Evolutionary conservation across 2,797 vertebrate species (phyloP).

Genomic region (Smutsia temminckii): DNA sequence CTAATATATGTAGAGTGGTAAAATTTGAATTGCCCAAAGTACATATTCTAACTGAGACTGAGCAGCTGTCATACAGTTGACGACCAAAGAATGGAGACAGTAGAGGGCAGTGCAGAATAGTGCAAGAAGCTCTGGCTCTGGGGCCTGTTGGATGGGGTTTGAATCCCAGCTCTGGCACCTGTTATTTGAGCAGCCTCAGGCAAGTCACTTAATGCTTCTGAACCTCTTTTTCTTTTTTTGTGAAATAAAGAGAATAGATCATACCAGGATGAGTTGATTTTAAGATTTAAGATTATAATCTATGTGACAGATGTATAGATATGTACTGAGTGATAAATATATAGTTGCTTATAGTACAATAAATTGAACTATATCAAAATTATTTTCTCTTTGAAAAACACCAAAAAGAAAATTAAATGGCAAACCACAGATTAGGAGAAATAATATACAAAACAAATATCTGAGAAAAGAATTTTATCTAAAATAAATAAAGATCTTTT

Average conservation of each 20-base stretch:
- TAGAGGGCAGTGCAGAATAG: not conserved
- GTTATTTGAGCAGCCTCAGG: not conserved
- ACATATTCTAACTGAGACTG: not conserved
- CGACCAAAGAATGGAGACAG: not conserved
- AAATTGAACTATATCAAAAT: not conserved
- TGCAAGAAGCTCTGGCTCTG: not conserved
- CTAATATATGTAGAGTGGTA: not conserved
- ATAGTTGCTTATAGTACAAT: not conserved
- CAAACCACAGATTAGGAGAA: not conserved
- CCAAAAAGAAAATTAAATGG: constrained; percentile 3
- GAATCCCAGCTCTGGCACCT: not conserved
- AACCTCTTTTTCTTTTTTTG: not conserved
- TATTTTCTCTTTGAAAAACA: constrained; percentile 37
- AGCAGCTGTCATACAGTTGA: not conserved
- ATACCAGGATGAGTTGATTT: not conserved
- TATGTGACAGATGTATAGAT: not conserved
- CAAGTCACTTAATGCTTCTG: not conserved
- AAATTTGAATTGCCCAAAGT: not conserved
- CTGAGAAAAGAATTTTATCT: not conserved
- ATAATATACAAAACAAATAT: not conserved
- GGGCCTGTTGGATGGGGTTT: not conserved
- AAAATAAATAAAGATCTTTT: not conserved
- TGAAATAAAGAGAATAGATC: not conserved
- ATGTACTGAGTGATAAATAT: not conserved
- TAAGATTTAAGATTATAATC: not conserved